Percentiles rank a stretch among this genome's conserved stretches.
phyloP scores from a whole-genome alignment of 2,797 vertebrate species.

The Danio tinwini region DNA sequence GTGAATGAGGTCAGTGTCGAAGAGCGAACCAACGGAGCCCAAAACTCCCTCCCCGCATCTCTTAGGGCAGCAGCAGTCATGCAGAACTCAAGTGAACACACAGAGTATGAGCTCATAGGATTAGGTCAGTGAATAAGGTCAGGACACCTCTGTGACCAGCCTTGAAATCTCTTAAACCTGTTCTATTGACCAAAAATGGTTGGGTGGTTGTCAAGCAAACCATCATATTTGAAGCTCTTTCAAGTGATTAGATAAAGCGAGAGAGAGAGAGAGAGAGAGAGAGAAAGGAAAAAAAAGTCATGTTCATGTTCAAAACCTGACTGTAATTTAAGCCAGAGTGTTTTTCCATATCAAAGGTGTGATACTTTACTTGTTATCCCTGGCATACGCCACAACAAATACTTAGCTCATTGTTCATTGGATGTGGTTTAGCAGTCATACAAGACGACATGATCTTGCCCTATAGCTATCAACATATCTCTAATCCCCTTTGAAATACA shows the following conservation, averaged over 20 bases:
- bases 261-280: neutral
- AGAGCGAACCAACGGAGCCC: conserved; percentile 59
- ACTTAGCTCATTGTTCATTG: conserved; percentile 53
- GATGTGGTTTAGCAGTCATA: conserved; percentile 43
- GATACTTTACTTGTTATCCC: conserved; percentile 40
- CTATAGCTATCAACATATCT: conserved; percentile 50
- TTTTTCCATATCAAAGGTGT: conserved; percentile 36
- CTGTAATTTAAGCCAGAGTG: conserved; percentile 27
- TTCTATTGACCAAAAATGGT: conserved; percentile 38
- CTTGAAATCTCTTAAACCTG: conserved; percentile 35
- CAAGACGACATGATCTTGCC: conserved; percentile 39
- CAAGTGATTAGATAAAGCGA: neutral
- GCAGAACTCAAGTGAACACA: conserved; percentile 80
- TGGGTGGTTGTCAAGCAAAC: conserved; percentile 32
- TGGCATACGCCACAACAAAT: conserved; percentile 44
- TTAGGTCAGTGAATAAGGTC: conserved; percentile 71
- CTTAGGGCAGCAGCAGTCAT: conserved; percentile 79
- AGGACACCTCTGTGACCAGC: conserved; percentile 52
- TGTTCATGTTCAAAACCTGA: conserved; percentile 23
- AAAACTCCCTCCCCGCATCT: conserved; percentile 70
- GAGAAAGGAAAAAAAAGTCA: neutral
- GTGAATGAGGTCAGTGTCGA: conserved; percentile 77
- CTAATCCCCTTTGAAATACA: conserved; percentile 52
- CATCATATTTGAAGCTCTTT: neutral
- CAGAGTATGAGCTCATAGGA: conserved; percentile 80